Evolutionary conservation across 2,888 invertebrate genomes (phyloP).

Genomic region (Acleris sparsana): DNA sequence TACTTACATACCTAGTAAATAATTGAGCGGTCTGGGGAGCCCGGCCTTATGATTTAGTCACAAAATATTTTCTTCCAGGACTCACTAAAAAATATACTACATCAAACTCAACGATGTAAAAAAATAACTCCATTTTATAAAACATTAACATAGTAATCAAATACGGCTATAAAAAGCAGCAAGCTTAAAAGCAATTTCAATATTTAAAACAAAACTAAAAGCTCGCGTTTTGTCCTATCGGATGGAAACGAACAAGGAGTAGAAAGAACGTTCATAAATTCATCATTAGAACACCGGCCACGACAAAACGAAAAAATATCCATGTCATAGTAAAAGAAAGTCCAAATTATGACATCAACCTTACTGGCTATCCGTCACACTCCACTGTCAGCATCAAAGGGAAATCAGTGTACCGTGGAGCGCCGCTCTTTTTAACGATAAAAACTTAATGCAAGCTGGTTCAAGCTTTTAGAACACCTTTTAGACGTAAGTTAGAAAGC

Average conservation of each 20-base stretch:
- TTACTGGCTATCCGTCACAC: conserved; percentile 52
- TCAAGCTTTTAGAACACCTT: conserved; percentile 45
- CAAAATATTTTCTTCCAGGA: no score
- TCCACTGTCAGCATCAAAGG: conserved; percentile 51
- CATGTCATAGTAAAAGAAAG: conserved; percentile 40
- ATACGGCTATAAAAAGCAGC: no score
- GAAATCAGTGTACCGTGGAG: conserved; percentile 52
- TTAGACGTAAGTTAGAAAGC: conserved; percentile 39
- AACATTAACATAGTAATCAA: no score
- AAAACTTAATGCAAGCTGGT: conserved; percentile 46
- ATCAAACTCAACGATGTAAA: no score
- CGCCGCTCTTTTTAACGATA: conserved; percentile 43
- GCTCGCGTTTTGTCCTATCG: conserved; percentile 2
- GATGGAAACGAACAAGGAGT: conserved; percentile 3
- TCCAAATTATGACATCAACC: conserved; percentile 55
- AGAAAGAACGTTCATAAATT: conserved; percentile 21
- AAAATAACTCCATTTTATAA: no score
- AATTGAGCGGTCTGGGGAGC: no score
- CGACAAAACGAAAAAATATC: conserved; percentile 19
- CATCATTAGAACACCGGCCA: conserved; percentile 23
- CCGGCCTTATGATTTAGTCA: no score
- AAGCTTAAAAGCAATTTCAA: conserved; percentile 13
- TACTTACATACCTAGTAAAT: no score
- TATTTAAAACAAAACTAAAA: conserved; percentile 4
- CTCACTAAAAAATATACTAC: no score